These are phyloP conservation scores for Drosophila neonasuta DNA, from an alignment of 2,888 invertebrate species.

Conservation along the genomic window DNA sequence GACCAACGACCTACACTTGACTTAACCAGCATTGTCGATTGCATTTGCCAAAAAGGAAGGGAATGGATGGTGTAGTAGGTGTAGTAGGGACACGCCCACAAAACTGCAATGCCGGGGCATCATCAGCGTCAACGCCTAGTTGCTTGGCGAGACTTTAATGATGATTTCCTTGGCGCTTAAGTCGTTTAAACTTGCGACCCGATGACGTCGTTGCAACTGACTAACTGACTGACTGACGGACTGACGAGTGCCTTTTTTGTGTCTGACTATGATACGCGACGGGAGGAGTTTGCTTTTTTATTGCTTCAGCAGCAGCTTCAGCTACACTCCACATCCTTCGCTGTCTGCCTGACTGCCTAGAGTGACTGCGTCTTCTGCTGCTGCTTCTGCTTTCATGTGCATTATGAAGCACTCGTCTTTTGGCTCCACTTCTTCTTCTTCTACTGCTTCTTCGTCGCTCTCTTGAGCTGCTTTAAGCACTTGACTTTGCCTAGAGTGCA, in stretches of 20 bases:
- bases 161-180: constrained; percentile 79
- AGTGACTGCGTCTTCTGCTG: constrained; percentile 54
- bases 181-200: constrained; percentile 77
- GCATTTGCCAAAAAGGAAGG: constrained; percentile 39
- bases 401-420: constrained; percentile 70
- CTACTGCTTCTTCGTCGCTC: constrained; percentile 42
- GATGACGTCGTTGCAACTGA: constrained; percentile 52
- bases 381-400: constrained; percentile 68
- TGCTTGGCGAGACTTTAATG: constrained; percentile 73
- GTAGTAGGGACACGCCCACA: constrained; percentile 42
- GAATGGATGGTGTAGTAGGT: background rate
- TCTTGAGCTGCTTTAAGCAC: constrained; percentile 78
- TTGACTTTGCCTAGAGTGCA: constrained; percentile 73
- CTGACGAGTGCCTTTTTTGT: constrained; percentile 75
- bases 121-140: constrained; percentile 54
- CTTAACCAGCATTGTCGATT: constrained; percentile 80
- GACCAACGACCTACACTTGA: constrained; percentile 79
- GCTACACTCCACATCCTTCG: background rate
- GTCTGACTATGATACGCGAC: constrained; percentile 53
- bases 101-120: constrained; percentile 44
- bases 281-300: constrained; percentile 56
- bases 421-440: constrained; percentile 37
- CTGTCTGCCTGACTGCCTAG: constrained; percentile 20
- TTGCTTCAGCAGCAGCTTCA: constrained; percentile 48
- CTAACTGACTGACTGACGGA: background rate